Conservation (phyloP, 2,113 vertebrate species). For the Rhodinocichla rosea region DNA sequence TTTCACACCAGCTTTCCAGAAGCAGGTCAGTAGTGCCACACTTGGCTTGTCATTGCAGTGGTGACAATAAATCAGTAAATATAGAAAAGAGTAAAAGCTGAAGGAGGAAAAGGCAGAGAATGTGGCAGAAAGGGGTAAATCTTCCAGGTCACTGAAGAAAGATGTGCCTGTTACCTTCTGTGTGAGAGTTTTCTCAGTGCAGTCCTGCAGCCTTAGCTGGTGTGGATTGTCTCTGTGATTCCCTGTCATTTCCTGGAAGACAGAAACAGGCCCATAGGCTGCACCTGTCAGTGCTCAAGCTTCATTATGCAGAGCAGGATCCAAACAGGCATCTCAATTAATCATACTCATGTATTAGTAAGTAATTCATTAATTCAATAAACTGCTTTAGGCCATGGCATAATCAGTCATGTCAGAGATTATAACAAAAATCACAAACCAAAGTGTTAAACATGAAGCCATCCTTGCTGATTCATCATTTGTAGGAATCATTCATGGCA, state of each 20-base stretch:
- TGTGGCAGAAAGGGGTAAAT: neutral
- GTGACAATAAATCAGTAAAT: neutral
- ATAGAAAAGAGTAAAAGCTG: neutral
- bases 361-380: slow-evolving; percentile 73
- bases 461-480: slow-evolving; percentile 69
- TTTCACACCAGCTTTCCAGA: neutral
- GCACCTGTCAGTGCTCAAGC: slow-evolving; percentile 56
- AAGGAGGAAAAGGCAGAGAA: neutral
- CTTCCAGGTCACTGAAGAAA: neutral
- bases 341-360: slow-evolving; percentile 66
- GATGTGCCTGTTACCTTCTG: neutral
- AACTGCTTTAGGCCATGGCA: slow-evolving; percentile 55
- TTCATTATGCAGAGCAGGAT: slow-evolving; percentile 60
- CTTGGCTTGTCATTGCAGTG: neutral
- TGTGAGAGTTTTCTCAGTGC: neutral
- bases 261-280: slow-evolving; percentile 17
- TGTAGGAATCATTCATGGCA: slow-evolving; percentile 46
- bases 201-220: neutral
- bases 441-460: slow-evolving; percentile 59
- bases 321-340: slow-evolving; percentile 67
- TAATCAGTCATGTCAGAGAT: slow-evolving; percentile 69
- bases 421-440: slow-evolving; percentile 63
- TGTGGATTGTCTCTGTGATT: neutral
- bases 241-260: neutral
- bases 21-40: neutral